Conservation (phyloP, 1,140 invertebrate genomes). For the Polypedilum vanderplanki region DNA sequence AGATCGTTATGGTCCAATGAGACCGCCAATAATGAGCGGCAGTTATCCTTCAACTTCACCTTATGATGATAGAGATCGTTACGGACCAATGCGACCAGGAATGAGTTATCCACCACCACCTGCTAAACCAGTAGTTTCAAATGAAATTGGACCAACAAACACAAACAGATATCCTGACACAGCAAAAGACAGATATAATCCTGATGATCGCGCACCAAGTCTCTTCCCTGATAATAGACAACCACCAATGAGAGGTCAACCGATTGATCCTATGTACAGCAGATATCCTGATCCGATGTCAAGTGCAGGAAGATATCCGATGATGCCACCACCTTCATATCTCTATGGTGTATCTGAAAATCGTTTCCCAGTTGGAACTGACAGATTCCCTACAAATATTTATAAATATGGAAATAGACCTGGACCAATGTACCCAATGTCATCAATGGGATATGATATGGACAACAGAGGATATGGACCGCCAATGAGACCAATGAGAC, state of each 20-base stretch:
- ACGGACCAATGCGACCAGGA: constrained; percentile 30
- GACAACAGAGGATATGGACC: constrained; percentile 34
- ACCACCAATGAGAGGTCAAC: constrained; percentile 3
- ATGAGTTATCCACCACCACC: constrained; percentile 43
- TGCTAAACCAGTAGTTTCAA: constrained; percentile 37
- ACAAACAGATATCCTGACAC: constrained; percentile 42
- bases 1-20: constrained; percentile 32
- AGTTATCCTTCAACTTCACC: not conserved
- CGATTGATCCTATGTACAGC: constrained; percentile 35
- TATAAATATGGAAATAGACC: constrained; percentile 44
- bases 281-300: not conserved
- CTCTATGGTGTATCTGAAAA: constrained; percentile 36
- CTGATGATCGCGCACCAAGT: constrained; percentile 39
- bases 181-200: constrained; percentile 32
- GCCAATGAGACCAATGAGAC: constrained; percentile 32
- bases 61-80: constrained; percentile 30
- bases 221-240: constrained; percentile 38
- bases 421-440: not conserved
- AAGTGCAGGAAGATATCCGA: not conserved
- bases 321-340: not conserved
- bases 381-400: constrained; percentile 42
- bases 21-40: constrained; percentile 31
- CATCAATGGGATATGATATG: constrained; percentile 33
- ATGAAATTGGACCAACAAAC: constrained; percentile 15
- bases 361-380: constrained; percentile 43